Evolutionary conservation across 2,888 invertebrate genomes (phyloP), one percentile per base, ranked within the genome.

Genomic region (Tricholauxania praeusta): DNA sequence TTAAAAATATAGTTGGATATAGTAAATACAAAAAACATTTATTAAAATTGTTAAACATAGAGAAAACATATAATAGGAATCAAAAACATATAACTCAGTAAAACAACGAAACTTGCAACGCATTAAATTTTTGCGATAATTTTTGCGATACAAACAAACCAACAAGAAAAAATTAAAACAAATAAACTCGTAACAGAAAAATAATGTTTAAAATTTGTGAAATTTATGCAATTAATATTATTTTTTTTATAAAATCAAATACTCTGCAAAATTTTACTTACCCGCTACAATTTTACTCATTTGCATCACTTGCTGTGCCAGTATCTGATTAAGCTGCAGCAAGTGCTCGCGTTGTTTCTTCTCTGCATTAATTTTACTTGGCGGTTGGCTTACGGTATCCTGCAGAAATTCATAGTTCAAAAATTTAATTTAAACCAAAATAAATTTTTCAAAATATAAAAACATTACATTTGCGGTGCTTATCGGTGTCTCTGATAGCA

Each of bases 221-320:
- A 76, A 63, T 65, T 75, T 71, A 69, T 72, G 66, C 74, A 76
- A 73, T 76, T 75, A 73, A 72, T 74, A 73, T 75, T 75, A 70
- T 71, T 73, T 74, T 67, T 65, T 55, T 47, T 49, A 48, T 60
- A 67, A 47, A 12, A 52, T 12, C 14, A 19, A 53, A 53, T 53
- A 19, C 2, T 53, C 19, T 14, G 10, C 14, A 63, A 75, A 65
- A 59, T 74, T n/a, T 57, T 59, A 89, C 91, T 90, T 91, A 97
- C 97, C 97, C 88, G 97, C 97, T 81, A 96, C 96, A 86, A 96
- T 94, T 90, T 96, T 96, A 89, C 96, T 96, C 91, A 95, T 96
- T 89, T 96, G 95, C 90, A 96, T 97, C 81, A 97, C 97, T 90
- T 96, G 95, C 87, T 95, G 94, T 75, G 97, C 97, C 81, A 97